phyloP scores from a whole-genome alignment of 2,113 vertebrate genomes.

The Thalassarche chlororhynchos region DNA sequence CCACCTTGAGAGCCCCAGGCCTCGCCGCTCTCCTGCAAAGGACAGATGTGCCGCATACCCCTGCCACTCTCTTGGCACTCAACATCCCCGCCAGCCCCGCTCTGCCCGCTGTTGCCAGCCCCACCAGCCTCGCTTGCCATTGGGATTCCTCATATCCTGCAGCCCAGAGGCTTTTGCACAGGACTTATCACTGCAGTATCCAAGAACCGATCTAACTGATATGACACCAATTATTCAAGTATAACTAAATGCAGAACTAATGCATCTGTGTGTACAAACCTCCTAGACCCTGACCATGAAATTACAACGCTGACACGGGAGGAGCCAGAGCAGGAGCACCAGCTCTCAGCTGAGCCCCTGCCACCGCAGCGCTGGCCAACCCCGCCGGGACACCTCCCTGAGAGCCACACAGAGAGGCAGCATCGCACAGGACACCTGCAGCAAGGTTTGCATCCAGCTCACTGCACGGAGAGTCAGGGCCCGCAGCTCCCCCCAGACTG shows the following conservation, averaged over 20 bases:
- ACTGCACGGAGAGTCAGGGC: background rate
- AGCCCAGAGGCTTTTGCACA: background rate
- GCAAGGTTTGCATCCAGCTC: background rate
- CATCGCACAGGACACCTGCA: accelerated
- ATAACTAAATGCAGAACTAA: constrained; percentile 40
- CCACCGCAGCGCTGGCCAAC: background rate
- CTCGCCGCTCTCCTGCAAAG: accelerated
- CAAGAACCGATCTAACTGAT: constrained; percentile 11
- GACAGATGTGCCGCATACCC: accelerated
- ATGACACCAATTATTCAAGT: constrained; percentile 57
- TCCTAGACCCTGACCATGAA: background rate
- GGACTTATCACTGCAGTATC: background rate
- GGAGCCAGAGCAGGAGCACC: background rate
- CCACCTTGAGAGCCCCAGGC: background rate
- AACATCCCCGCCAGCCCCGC: accelerated
- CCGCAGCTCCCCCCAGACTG: accelerated
- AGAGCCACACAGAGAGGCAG: accelerated
- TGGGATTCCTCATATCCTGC: background rate
- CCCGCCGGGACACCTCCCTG: background rate
- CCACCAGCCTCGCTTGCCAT: accelerated
- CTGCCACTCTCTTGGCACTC: too few relatives aligned
- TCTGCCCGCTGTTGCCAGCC: background rate
- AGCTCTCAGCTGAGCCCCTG: background rate
- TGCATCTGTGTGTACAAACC: constrained; percentile 6
- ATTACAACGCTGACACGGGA: background rate